Conservation (phyloP, 2,888 invertebrate species). For the Arenicola marina region DNA sequence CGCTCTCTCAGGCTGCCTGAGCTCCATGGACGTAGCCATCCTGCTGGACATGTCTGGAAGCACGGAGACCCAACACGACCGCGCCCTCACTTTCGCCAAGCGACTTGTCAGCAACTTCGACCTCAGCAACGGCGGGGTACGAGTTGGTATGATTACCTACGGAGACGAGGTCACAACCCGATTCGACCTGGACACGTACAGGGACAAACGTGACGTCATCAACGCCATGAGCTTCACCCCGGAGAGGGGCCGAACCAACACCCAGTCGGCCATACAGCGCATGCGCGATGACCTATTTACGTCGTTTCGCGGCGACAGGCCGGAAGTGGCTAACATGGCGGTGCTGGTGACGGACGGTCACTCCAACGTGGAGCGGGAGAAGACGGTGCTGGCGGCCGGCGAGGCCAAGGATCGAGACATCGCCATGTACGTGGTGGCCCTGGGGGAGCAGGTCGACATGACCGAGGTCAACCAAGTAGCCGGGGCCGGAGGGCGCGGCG, state of each 20-base stretch:
- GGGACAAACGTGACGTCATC: constrained; percentile 21
- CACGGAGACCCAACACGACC: constrained; percentile 19
- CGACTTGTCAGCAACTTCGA: constrained; percentile 22
- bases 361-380: constrained; percentile 49
- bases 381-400: constrained; percentile 49
- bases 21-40: constrained; percentile 28
- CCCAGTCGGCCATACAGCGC: constrained; percentile 24
- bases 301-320: constrained; percentile 10
- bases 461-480: constrained; percentile 25
- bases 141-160: constrained; percentile 31
- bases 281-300: constrained; percentile 15
- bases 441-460: constrained; percentile 27
- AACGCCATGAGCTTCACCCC: constrained; percentile 26
- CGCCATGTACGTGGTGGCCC: constrained; percentile 27
- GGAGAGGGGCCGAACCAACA: constrained; percentile 29
- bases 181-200: constrained; percentile 45
- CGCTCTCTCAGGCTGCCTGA: constrained; percentile 20
- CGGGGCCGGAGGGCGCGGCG: too few species aligned
- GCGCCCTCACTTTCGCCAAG: constrained; percentile 16
- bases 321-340: constrained; percentile 38
- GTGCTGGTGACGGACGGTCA: constrained; percentile 49
- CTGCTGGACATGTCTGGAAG: constrained; percentile 31
- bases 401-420: constrained; percentile 5
- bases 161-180: constrained; percentile 33
- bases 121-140: constrained; percentile 37